Base-by-base conservation (phyloP, 2,113 vertebrate species). In the Scytalopus superciliaris region DNA sequence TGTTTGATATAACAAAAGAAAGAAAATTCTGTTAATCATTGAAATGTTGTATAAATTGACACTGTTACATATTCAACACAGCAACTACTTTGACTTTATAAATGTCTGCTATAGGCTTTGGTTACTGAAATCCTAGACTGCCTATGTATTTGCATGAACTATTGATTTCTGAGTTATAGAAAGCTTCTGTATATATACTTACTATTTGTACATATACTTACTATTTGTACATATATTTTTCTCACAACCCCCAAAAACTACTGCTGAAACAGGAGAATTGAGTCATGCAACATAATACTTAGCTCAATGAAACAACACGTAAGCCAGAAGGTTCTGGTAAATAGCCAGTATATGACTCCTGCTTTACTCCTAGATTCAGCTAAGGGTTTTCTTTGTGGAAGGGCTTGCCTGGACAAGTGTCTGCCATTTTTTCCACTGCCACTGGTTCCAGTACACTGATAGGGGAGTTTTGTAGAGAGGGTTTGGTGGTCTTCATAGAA, bases 21-120 rank as follows among this genome's bases (percentile, higher is more conserved):
- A 87, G 60, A 91, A 91, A 90, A 88, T 33, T 5, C 22, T 76
- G 31, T 94, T 92, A 47, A 87, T 95, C 42, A 84, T 31, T 94
- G n/a, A 92, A 76, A 90, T 93, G 17, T 18, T 22, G 24, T 89
- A 49, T 87, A 79, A 82, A 87, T 59, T 88, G 60, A n/a, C 80
- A 42, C 47, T 79, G 28, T 66, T 94, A 44, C 57, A 59, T 82
- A 76, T 82, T 89, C 84, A 90, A 87, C 50, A 56, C n/a, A 87
- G 66, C 47, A 87, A 76, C 69, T 76, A 59, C 13, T 15, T 87
- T 94, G 89, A 76, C 84, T 95, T 81, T 6, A 3, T 55, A 90
- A 89, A 81, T 47, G 22, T 81, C 86, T 86, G 23, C 67, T 81
- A 19, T 60, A 75, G 64, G 23, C 37, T 81, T 68, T 73, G 53